These are phyloP conservation scores for Bellardia bayeri DNA, from an alignment of 2,888 invertebrate genomes.

Conservation along the genomic window DNA sequence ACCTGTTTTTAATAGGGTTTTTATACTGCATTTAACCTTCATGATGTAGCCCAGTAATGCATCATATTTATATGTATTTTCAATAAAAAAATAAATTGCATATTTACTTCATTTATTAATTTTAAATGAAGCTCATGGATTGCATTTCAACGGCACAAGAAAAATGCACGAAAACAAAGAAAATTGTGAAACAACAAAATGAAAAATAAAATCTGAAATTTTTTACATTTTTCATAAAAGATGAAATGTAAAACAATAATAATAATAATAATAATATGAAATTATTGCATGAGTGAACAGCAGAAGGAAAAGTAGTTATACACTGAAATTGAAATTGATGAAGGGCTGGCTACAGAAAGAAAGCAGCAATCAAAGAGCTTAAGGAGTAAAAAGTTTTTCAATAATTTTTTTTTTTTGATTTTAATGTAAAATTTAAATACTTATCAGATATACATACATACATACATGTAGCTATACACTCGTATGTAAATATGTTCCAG, in stretches of 20 bases:
- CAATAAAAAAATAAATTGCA: slow-evolving; percentile 20
- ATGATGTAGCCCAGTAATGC: neutral
- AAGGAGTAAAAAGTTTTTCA: neutral
- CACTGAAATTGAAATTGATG: slow-evolving; percentile 11
- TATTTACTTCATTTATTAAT: slow-evolving; percentile 46
- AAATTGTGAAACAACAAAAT: neutral
- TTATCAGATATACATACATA: too few species aligned
- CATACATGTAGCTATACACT: too few species aligned
- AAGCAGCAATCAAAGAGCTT: neutral
- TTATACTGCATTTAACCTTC: slow-evolving; percentile 22
- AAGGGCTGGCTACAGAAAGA: neutral
- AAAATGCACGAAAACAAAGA: neutral
- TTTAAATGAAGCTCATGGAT: slow-evolving; percentile 49
- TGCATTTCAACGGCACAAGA: slow-evolving; percentile 9
- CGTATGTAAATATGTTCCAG: too few species aligned
- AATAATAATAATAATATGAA: neutral
- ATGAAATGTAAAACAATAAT: neutral
- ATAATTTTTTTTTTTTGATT: too few species aligned
- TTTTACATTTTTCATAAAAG: neutral
- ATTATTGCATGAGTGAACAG: slow-evolving; percentile 10
- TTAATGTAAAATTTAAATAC: too few species aligned
- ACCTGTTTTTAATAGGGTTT: neutral
- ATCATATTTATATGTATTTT: slow-evolving; percentile 15
- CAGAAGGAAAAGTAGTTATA: neutral
- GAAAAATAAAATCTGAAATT: slow-evolving; percentile 7